Evolutionary conservation across 2,113 vertebrate genomes (phyloP).

Genomic region (Coptodon bakossiorum): DNA sequence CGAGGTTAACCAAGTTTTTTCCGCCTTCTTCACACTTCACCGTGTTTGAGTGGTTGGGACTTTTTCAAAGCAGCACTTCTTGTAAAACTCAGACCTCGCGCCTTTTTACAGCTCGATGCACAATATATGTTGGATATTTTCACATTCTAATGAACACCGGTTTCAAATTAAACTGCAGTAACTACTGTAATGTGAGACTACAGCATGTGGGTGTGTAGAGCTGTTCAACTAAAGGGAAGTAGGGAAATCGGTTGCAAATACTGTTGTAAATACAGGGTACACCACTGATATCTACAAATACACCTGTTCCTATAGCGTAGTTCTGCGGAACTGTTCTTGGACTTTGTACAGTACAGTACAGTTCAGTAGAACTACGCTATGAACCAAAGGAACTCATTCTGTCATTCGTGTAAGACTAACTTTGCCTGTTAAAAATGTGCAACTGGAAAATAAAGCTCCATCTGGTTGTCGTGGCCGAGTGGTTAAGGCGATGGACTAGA

Average conservation of each 20-base stretch:
- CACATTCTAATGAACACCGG: neutral
- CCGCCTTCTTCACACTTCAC: neutral
- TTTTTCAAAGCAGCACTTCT: neutral
- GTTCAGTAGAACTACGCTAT: neutral
- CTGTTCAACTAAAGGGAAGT: neutral
- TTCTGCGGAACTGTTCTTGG: neutral
- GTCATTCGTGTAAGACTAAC: fast-evolving
- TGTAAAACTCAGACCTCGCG: neutral
- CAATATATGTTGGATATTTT: neutral
- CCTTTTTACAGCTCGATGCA: neutral
- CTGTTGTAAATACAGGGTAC: neutral
- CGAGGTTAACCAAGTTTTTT: neutral
- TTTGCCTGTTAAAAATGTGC: fast-evolving
- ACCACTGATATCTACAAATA: neutral
- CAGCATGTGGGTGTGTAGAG: neutral
- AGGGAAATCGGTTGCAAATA: neutral
- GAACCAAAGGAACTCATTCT: neutral
- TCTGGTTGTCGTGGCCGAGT: conserved; percentile 66
- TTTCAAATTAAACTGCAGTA: neutral
- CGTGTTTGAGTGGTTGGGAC: neutral
- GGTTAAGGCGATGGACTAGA: conserved; percentile 89
- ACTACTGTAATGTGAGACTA: neutral
- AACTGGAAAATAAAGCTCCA: fast-evolving
- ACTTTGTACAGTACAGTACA: neutral
- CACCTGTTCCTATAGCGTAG: neutral